A percentile compares a stretch with the other conserved stretches of the same genome.
phyloP scores from a whole-genome alignment of 1,140 invertebrate species.

The Drosophila fuyamai region DNA sequence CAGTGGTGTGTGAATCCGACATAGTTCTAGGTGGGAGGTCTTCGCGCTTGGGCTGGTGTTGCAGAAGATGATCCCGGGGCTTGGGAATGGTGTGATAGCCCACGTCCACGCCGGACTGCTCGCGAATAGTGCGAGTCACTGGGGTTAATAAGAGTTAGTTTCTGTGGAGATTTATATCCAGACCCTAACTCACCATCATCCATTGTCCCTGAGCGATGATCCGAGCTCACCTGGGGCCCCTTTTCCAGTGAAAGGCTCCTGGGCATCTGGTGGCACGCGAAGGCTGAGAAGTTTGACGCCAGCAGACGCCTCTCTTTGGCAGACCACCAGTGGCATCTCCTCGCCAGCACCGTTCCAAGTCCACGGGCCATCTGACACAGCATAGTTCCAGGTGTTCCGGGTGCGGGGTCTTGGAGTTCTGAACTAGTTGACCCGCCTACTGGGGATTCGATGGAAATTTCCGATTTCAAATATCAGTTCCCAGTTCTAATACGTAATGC shows the following conservation, averaged over 20 bases:
- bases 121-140: slow-evolving; percentile 59
- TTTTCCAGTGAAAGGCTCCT: background rate
- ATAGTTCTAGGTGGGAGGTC: slow-evolving; percentile 85
- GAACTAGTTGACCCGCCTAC: background rate
- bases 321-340: background rate
- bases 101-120: slow-evolving; percentile 55
- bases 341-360: slow-evolving; percentile 3
- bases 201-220: slow-evolving; percentile 46
- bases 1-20: slow-evolving; percentile 89
- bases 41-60: slow-evolving; percentile 68
- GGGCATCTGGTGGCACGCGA: background rate
- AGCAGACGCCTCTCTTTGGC: background rate
- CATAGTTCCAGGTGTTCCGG: slow-evolving; percentile 15
- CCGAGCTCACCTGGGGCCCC: slow-evolving; percentile 17
- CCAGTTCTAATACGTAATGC: slow-evolving; percentile 38
- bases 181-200: slow-evolving; percentile 31
- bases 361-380: slow-evolving; percentile 5
- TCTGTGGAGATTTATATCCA: background rate
- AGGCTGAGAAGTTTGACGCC: background rate
- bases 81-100: slow-evolving; percentile 71
- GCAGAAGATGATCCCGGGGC: slow-evolving; percentile 65
- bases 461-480: background rate
- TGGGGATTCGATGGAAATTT: background rate
- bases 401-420: background rate
- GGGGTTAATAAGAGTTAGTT: background rate